These are phyloP conservation scores for Ursus arctos DNA, from an alignment of 2,113 vertebrate species.

Conservation along the genomic window DNA sequence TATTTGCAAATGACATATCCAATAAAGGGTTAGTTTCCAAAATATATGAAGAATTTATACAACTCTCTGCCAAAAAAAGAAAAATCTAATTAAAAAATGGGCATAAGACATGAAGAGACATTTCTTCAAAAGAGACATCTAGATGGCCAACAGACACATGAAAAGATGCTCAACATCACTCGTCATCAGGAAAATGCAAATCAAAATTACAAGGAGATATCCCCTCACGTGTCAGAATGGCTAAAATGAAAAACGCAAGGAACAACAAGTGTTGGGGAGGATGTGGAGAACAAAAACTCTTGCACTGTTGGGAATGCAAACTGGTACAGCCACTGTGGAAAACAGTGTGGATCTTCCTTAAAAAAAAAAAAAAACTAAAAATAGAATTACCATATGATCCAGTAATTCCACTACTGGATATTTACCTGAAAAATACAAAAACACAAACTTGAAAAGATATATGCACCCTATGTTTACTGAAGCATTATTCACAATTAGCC, in stretches of 20 bases:
- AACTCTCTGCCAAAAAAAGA: not conserved
- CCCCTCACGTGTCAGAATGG: not conserved
- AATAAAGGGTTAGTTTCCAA: not conserved
- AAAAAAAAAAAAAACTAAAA: not conserved
- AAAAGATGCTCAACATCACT: not conserved
- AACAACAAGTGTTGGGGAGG: not conserved
- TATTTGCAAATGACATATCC: not conserved
- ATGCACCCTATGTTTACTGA: not conserved
- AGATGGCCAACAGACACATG: not conserved
- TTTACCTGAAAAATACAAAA: not conserved
- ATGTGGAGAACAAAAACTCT: not conserved
- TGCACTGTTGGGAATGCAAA: not conserved
- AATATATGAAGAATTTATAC: not conserved
- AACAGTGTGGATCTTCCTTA: not conserved
- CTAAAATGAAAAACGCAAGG: not conserved
- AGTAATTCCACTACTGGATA: not conserved
- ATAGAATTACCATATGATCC: not conserved
- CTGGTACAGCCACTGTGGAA: not conserved
- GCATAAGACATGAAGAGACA: not conserved
- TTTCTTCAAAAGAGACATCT: not conserved
- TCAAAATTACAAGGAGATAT: not conserved
- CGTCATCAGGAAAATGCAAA: not conserved
- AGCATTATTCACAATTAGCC: not conserved
- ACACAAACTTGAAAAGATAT: not conserved
- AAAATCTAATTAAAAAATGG: not conserved